phyloP scores from a whole-genome alignment of 2,797 vertebrate species.

The Falco biarmicus region DNA sequence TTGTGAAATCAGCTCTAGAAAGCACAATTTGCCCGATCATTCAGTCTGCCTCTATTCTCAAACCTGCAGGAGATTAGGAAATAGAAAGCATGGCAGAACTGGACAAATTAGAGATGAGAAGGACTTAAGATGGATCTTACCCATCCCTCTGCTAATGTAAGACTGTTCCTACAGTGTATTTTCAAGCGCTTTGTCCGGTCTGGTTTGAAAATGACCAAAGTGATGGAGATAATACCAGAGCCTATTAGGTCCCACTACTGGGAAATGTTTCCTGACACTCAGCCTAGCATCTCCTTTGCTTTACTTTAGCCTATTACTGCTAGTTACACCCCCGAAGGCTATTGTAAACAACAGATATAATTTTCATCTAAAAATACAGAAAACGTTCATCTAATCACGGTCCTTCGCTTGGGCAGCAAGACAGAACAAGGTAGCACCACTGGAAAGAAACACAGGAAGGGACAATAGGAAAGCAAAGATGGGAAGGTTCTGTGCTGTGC shows the following conservation, averaged over 20 bases:
- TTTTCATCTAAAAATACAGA: slow-evolving; percentile 6
- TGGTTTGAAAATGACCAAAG: not conserved
- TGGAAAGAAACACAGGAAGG: not conserved
- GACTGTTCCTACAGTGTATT: not conserved
- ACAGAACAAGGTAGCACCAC: not conserved
- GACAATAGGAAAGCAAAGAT: not conserved
- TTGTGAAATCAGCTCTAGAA: not conserved
- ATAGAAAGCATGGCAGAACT: not conserved
- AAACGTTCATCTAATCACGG: not conserved
- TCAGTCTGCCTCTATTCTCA: not conserved
- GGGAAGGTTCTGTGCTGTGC: not conserved
- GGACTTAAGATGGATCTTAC: not conserved
- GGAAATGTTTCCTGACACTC: slow-evolving; percentile 11
- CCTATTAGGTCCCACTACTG: not conserved
- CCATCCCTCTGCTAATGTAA: not conserved
- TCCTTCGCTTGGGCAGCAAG: not conserved
- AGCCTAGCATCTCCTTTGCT: slow-evolving; percentile 1
- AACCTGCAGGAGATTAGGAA: not conserved
- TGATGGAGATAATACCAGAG: slow-evolving; percentile 15
- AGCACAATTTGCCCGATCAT: not conserved
- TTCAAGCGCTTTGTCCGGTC: not conserved
- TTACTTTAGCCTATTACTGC: not conserved
- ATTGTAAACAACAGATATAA: not conserved
- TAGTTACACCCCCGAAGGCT: not conserved
- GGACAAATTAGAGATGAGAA: slow-evolving; percentile 16